These are phyloP conservation scores for Lasioglossum malachurum DNA, from an alignment of 2,888 invertebrate species.

Conservation along the genomic window DNA sequence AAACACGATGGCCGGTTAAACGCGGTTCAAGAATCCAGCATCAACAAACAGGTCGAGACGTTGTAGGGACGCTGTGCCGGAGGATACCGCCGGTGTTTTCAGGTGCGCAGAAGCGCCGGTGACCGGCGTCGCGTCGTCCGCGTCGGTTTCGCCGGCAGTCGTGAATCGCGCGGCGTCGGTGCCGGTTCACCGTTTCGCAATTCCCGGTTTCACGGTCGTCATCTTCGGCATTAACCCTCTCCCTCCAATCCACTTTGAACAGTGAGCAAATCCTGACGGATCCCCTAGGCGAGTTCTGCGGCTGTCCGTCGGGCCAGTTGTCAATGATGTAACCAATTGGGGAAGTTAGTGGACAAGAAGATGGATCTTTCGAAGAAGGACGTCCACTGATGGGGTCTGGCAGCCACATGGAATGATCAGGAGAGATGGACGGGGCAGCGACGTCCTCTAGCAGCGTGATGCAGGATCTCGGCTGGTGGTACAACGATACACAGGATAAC, in stretches of 20 bases:
- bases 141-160: conserved; percentile 59
- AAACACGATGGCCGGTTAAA: no score
- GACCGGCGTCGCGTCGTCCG: conserved; percentile 45
- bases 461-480: background rate
- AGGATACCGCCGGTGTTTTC: conserved; percentile 11
- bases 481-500: conserved; percentile 15
- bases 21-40: background rate
- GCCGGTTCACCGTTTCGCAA: conserved; percentile 38
- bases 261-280: background rate
- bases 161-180: conserved; percentile 63
- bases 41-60: background rate
- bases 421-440: conserved; percentile 37
- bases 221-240: background rate
- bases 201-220: conserved; percentile 7
- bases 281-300: background rate
- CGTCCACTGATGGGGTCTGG: background rate
- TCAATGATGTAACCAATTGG: background rate
- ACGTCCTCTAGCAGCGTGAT: conserved; percentile 13
- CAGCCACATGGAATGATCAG: conserved; percentile 5
- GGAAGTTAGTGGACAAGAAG: background rate
- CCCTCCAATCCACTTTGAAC: background rate
- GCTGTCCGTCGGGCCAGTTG: background rate
- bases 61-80: background rate
- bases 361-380: background rate
- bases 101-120: conserved; percentile 57